These are phyloP conservation scores for Megaceryle maxima DNA, from an alignment of 2,113 vertebrate genomes.

Conservation along the genomic window DNA sequence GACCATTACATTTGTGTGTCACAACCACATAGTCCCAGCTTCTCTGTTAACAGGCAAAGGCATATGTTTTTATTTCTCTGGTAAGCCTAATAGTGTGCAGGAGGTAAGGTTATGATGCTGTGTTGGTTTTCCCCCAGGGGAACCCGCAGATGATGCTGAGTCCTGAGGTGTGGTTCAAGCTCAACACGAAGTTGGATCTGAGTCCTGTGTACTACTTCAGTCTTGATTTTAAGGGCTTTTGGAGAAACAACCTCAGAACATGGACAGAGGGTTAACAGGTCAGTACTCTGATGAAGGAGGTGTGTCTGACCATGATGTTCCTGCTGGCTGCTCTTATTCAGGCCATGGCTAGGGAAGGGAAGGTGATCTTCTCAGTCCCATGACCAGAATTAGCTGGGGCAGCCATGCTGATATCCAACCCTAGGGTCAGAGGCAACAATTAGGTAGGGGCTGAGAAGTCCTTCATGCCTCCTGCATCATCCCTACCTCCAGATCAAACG, in stretches of 20 bases:
- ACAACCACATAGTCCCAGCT: background rate
- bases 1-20: background rate
- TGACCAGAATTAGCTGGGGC: background rate
- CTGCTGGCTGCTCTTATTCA: background rate
- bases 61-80: background rate
- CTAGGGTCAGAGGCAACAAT: background rate
- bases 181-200: background rate
- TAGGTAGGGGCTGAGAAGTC: background rate
- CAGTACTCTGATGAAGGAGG: background rate
- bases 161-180: background rate
- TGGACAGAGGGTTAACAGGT: background rate
- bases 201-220: background rate
- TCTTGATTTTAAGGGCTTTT: background rate
- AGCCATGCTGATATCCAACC: background rate
- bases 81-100: background rate
- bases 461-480: background rate
- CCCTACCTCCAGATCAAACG: background rate
- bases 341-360: background rate
- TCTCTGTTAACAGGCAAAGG: background rate
- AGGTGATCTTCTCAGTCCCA: background rate
- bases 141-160: background rate
- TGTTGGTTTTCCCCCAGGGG: background rate
- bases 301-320: rapidly evolving
- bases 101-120: background rate
- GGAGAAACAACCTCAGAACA: background rate